Conservation (phyloP, 2,113 vertebrate genomes). For the Menidia beryllina region DNA sequence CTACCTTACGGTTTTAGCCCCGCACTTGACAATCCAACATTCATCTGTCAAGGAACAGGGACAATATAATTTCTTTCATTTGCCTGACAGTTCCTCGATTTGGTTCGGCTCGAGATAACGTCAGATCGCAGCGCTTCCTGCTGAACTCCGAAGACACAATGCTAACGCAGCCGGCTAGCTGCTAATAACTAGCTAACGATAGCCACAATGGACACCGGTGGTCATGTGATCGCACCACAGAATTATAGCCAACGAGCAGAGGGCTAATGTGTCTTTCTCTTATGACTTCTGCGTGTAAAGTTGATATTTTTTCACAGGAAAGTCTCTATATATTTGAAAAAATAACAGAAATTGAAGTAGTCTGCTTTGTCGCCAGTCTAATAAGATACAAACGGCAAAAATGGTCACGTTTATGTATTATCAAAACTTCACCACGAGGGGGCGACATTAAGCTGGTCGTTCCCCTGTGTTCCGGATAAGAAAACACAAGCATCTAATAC, state of each 20-base stretch:
- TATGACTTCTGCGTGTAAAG: neutral
- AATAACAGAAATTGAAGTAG: too few relatives aligned
- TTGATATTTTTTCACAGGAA: neutral
- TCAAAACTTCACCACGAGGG: conserved; percentile 16
- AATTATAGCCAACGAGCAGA: conserved; percentile 7
- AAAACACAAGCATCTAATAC: too few relatives aligned
- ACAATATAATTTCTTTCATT: neutral
- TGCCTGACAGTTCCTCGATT: conserved; percentile 27
- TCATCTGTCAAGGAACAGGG: neutral
- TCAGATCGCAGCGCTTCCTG: conserved; percentile 56
- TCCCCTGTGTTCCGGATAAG: too few relatives aligned
- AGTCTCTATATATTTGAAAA: neutral
- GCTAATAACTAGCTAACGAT: conserved; percentile 58
- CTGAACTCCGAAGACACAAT: conserved; percentile 4
- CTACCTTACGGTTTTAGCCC: conserved; percentile 34
- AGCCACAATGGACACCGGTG: neutral
- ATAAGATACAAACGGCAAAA: neutral
- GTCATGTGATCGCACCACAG: conserved; percentile 65
- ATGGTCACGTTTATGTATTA: conserved; percentile 3
- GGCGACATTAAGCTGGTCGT: conserved; percentile 24
- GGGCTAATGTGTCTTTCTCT: neutral
- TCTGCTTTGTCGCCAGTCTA: too few relatives aligned
- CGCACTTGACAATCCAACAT: neutral
- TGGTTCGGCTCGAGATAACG: conserved; percentile 11
- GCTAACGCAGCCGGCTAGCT: conserved; percentile 48